Base-by-base conservation (phyloP, 2,888 invertebrate species). In the Leptopterna dolabrata region DNA sequence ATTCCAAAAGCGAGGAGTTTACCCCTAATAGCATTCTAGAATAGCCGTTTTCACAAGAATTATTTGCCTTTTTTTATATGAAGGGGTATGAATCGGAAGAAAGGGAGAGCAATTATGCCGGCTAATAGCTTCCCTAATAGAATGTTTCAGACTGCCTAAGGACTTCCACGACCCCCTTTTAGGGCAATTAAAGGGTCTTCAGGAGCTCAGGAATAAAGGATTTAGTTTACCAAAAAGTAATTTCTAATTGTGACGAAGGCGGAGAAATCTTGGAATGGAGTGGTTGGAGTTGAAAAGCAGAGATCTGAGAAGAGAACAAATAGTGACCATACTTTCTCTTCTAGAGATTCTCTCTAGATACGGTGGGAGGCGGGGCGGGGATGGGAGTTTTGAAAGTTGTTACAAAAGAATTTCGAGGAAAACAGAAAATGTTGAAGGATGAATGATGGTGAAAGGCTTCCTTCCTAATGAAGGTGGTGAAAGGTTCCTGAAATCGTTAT, bases 121-220 rank as follows among this genome's bases (percentile, higher is more conserved):
- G 73, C 73, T 73, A 73, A 73, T 73, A 73, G 73, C 73, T 73
- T 73, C 41, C 36, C 36, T 73, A 73, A 73, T 73, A 73, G 73
- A 73, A 73, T 73, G 73, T 73, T 73, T 73, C 73, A 41, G 73
- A 73, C 73, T 73, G 73, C 73, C 73, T 73, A 36, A 73, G 73
- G 73, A 73, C 73, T 73, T 73, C 73, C 73, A 36, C 73, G 36
- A 73, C 73, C 41, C 55, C 41, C 73, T 73, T 73, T 73, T 41
- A 36, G 36, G 73, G 73, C 73, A 73, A 73, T 73, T 73, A 73
- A 36, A 73, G 36, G 73, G 73, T 41, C 73, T 73, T 73, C 73
- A 73, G 73, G 30, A 41, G 73, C 73, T 73, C 73, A 41, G 41
- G 29, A 73, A 73, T 73, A 73, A 73, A 73, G 73, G 73, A 30